Conservation (phyloP, 2,113 vertebrate genomes). For the Coracopsis vasa region DNA sequence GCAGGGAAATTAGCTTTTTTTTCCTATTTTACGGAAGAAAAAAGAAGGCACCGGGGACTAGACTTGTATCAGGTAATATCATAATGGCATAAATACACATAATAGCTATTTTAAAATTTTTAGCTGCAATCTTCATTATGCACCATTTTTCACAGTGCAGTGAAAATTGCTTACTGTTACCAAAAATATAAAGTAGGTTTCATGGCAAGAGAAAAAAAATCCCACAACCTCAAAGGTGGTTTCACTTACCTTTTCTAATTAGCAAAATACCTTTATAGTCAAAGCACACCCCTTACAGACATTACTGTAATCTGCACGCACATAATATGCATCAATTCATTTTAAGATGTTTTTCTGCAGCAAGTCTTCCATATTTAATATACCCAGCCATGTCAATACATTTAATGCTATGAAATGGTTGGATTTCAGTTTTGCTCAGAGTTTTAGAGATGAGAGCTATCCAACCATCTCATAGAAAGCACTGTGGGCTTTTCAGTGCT, state of each 20-base stretch:
- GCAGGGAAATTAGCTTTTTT: not conserved
- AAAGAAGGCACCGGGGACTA: not conserved
- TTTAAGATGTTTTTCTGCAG: not conserved
- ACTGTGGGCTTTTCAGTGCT: accelerated
- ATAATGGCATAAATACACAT: not conserved
- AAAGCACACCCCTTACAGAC: not conserved
- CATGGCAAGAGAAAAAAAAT: not conserved
- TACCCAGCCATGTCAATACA: not conserved
- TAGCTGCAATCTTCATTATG: not conserved
- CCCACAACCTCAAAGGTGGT: not conserved
- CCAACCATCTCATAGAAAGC: accelerated
- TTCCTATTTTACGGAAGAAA: not conserved
- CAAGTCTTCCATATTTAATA: not conserved
- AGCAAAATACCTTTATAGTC: not conserved
- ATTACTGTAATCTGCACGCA: not conserved
- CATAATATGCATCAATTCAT: not conserved
- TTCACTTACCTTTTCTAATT: slow-evolving; percentile 4
- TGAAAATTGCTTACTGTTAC: not conserved
- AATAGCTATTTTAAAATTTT: not conserved
- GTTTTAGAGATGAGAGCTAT: not conserved
- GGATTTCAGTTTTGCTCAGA: not conserved
- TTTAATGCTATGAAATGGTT: not conserved
- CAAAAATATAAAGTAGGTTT: not conserved
- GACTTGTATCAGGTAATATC: not conserved
- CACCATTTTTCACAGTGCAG: not conserved